Conservation (phyloP, 2,888 invertebrate genomes). For the Muscina levida region DNA sequence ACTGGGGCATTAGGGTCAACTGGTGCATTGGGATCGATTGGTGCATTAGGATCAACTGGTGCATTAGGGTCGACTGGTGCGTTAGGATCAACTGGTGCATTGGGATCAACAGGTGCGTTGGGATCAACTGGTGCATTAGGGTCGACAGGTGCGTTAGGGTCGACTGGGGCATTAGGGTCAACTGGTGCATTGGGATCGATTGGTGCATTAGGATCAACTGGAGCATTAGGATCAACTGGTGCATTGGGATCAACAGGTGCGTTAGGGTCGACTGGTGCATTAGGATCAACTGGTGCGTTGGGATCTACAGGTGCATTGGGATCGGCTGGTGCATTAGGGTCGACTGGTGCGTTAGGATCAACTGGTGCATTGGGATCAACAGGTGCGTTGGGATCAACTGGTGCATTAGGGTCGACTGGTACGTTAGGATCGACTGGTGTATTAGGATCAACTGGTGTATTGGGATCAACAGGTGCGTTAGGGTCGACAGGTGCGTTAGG, state of each 20-base stretch:
- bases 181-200: constrained; percentile 34
- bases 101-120: constrained; percentile 34
- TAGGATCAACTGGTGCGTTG: constrained; percentile 46
- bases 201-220: constrained; percentile 38
- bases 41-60: constrained; percentile 48
- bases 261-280: constrained; percentile 24
- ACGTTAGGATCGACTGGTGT: constrained; percentile 35
- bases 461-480: constrained; percentile 49
- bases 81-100: constrained; percentile 41
- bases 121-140: constrained; percentile 48
- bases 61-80: constrained; percentile 41
- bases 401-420: constrained; percentile 42
- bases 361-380: constrained; percentile 56
- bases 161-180: constrained; percentile 40
- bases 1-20: constrained; percentile 45
- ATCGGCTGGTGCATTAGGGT: constrained; percentile 41
- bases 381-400: constrained; percentile 43
- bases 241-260: constrained; percentile 43
- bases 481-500: constrained; percentile 59
- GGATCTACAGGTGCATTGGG: constrained; percentile 52
- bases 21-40: constrained; percentile 46
- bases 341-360: constrained; percentile 42
- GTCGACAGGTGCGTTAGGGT: constrained; percentile 57
- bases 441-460: constrained; percentile 41
- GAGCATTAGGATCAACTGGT: constrained; percentile 51